phyloP scores from a whole-genome alignment of 2,888 invertebrate genomes.

The Minunthozetes semirufus region DNA sequence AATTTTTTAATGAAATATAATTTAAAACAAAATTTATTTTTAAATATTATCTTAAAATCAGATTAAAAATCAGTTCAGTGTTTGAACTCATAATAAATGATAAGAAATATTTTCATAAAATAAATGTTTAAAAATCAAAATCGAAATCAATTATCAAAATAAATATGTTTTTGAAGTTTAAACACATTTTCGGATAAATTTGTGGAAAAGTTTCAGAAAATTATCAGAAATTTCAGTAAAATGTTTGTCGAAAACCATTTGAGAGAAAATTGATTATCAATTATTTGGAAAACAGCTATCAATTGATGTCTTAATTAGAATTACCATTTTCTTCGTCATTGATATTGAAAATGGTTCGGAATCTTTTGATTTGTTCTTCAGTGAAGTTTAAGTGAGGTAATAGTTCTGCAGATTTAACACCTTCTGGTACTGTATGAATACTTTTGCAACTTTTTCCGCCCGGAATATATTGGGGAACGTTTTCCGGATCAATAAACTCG shows the following conservation, averaged over 20 bases:
- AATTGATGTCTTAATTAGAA: background rate
- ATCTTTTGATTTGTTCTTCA: conserved; percentile 9
- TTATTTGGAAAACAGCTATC: background rate
- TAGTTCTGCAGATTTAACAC: background rate
- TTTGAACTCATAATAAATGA: too few species aligned
- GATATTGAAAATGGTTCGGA: background rate
- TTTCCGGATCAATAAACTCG: conserved; percentile 5
- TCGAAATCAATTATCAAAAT: background rate
- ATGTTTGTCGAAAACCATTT: background rate
- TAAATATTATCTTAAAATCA: too few species aligned
- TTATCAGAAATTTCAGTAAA: background rate
- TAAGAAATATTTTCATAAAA: too few species aligned
- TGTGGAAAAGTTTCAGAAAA: background rate
- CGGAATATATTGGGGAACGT: conserved; percentile 13
- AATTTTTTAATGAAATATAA: too few species aligned
- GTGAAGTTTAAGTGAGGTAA: conserved; percentile 14
- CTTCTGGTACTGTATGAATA: background rate
- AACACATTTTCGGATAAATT: background rate
- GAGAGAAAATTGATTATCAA: background rate
- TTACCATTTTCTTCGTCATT: background rate
- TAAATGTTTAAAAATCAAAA: background rate
- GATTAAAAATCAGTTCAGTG: too few species aligned
- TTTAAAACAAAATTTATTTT: too few species aligned
- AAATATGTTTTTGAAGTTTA: background rate
- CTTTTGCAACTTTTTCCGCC: conserved; percentile 3